Conservation (phyloP, 2,797 vertebrate species). For the Remorina albescens region DNA sequence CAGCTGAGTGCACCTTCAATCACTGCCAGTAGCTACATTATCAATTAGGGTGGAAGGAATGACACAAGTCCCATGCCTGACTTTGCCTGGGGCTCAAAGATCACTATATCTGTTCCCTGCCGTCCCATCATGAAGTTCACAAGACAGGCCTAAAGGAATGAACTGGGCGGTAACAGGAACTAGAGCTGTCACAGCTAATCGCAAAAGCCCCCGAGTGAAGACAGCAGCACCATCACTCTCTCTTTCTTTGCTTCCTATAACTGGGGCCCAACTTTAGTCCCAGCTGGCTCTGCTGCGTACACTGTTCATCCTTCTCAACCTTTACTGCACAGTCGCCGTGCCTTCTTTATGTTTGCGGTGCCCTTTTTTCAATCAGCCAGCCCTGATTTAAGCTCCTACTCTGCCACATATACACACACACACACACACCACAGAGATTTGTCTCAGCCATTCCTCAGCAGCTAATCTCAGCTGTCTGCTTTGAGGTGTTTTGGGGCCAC, state of each 20-base stretch:
- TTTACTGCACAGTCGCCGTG: slow-evolving; percentile 17
- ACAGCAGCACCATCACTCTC: slow-evolving; percentile 54
- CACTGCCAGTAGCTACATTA: neutral
- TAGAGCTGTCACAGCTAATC: slow-evolving; percentile 58
- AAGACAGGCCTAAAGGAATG: slow-evolving; percentile 31
- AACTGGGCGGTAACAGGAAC: slow-evolving; percentile 56
- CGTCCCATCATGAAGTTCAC: neutral
- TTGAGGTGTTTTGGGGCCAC: slow-evolving; percentile 73
- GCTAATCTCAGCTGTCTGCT: slow-evolving; percentile 68
- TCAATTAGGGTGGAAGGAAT: neutral
- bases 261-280: slow-evolving; percentile 2
- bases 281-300: neutral
- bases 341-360: slow-evolving; percentile 8
- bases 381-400: neutral
- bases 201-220: slow-evolving; percentile 40
- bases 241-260: slow-evolving; percentile 23
- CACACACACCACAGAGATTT: slow-evolving; percentile 20
- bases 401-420: slow-evolving; percentile 31
- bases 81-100: neutral
- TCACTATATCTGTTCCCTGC: slow-evolving; percentile 3
- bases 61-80: neutral
- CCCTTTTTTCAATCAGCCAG: neutral
- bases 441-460: slow-evolving; percentile 60
- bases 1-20: neutral
- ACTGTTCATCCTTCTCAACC: slow-evolving; percentile 25